Percentiles rank a stretch among this genome's conserved stretches.
Evolutionary conservation across 1,140 invertebrate genomes (phyloP).

Genomic region (Drosophila bocki): DNA sequence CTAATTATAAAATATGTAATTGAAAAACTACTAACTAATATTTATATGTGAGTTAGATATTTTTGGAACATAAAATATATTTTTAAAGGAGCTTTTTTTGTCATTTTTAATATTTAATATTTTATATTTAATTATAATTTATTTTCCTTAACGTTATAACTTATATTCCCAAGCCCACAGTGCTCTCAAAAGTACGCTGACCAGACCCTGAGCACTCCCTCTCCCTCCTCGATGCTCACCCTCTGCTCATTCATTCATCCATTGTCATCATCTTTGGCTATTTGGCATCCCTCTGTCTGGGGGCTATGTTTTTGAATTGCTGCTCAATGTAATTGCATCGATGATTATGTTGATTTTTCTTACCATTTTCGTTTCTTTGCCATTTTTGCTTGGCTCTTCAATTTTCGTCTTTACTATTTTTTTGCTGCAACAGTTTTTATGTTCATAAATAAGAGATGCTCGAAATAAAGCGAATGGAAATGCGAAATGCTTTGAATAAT

Average conservation of each 20-base stretch:
- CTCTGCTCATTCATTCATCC: conserved; percentile 7
- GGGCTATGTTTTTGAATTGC: conserved; percentile 78
- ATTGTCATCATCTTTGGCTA: conserved; percentile 69
- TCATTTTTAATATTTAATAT: neutral
- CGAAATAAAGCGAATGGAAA: conserved; percentile 63
- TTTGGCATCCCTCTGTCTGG: conserved; percentile 25
- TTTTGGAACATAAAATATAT: neutral
- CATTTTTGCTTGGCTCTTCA: conserved; percentile 53
- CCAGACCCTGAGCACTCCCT: conserved; percentile 11
- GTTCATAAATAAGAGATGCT: conserved; percentile 68
- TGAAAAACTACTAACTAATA: no score
- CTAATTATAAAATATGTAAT: no score
- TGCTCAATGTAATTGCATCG: conserved; percentile 78
- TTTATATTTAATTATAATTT: no score
- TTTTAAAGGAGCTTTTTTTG: no score
- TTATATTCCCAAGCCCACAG: neutral
- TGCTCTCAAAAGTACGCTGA: conserved; percentile 18
- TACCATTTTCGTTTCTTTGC: conserved; percentile 21
- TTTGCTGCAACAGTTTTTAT: conserved; percentile 57
- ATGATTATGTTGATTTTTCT: conserved; percentile 79
- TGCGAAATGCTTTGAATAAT: conserved; percentile 73
- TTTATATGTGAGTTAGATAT: neutral
- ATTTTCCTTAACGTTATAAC: neutral
- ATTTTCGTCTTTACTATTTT: conserved; percentile 23
- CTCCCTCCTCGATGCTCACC: neutral